Evolutionary conservation across 1,140 invertebrate species (phyloP), one percentile per base, ranked within the genome.

Genomic region (Rhopalosiphum maidis): DNA sequence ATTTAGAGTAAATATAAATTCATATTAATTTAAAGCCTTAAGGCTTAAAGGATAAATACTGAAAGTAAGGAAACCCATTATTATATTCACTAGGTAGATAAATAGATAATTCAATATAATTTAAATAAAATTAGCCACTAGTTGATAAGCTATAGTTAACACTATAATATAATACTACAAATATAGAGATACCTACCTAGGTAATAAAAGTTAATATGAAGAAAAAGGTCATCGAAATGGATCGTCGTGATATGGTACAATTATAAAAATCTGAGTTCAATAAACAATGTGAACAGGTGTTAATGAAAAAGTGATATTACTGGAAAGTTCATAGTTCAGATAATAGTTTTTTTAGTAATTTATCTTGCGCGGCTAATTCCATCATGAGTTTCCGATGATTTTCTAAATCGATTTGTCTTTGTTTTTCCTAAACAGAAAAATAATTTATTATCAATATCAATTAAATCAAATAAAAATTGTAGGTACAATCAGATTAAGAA

Each of bases 281-380:
- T 68, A 68, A 25, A 68, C 3, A n/a, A 30, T 68, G 22, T 68
- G 60, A 68, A 30, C 60, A 60, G 55, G 9, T 15, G 60, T 68
- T 15, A 15, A n/a, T 68, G 30, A n/a, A 68, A 60, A 60, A 30
- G 25, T 60, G 9, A 30, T 60, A 60, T 30, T 60, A 60, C 55
- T 30, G 30, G 55, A 15, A 60, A 15, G 60, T 30, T 68, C 30
- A 68, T 25, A 68, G 11, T 68, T 68, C 60, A 68, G 60, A 68
- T 68, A 68, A 68, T 68, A 68, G 60, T 68, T 87, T 46, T 87
- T 87, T 18, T 87, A 87, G 18, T 48, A 87, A 48, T n/a, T 87
- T 87, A n/a, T 87, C 85, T 87, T 48, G 85, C n/a, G n/a, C 25
- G 11, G 43, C 85, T 23, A 87, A 87, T 87, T 87, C 85, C 85